phyloP scores from a whole-genome alignment of 2,113 vertebrate genomes.

The Zapus hudsonius region DNA sequence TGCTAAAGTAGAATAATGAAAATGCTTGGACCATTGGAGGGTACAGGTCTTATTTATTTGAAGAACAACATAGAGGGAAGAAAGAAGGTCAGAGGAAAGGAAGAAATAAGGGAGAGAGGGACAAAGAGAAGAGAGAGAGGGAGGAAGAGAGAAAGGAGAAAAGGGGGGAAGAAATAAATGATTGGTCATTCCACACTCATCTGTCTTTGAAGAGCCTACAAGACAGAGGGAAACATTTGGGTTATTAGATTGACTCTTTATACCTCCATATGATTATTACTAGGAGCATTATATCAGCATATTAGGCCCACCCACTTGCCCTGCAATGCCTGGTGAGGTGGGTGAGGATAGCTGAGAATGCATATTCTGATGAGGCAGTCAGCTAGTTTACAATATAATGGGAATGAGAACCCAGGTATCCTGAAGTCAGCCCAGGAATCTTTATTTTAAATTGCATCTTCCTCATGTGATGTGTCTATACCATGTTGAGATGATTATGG shows the following conservation, averaged over 20 bases:
- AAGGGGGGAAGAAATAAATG: not conserved
- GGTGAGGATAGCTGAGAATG: not conserved
- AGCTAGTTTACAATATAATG: not conserved
- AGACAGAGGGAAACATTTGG: not conserved
- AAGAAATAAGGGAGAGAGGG: rapidly evolving
- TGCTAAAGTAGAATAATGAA: not conserved
- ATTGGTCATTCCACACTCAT: not conserved
- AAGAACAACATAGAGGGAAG: not conserved
- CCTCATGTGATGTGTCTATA: not conserved
- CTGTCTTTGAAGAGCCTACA: not conserved
- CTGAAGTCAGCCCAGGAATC: not conserved
- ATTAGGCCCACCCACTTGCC: not conserved
- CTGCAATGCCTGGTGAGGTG: not conserved
- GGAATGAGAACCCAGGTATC: not conserved
- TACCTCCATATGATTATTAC: not conserved
- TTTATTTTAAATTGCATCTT: not conserved
- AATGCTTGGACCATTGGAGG: rapidly evolving
- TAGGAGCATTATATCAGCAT: not conserved
- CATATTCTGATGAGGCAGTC: rapidly evolving
- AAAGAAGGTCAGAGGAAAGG: no score
- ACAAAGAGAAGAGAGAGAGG: rapidly evolving
- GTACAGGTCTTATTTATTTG: not conserved
- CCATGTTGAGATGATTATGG: not conserved
- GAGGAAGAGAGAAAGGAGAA: rapidly evolving
- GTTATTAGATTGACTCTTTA: not conserved